Evolutionary conservation across 2,797 vertebrate genomes (phyloP).

Genomic region (Poeciliopsis turneri): DNA sequence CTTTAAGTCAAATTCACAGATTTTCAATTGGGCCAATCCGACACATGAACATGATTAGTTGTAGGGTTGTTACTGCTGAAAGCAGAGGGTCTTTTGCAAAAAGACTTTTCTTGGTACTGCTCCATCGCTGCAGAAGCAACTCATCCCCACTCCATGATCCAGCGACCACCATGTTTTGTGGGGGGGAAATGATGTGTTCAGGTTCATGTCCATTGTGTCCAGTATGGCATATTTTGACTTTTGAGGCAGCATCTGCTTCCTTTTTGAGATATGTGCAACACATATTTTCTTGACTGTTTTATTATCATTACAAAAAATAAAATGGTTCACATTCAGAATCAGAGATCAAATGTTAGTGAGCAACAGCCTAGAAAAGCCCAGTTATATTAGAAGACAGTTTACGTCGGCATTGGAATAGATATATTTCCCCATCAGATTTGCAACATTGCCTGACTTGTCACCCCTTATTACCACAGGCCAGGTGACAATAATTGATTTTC

Average conservation of each 20-base stretch:
- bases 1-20: not conserved
- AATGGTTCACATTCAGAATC: not conserved
- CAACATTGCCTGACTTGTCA: constrained; percentile 1
- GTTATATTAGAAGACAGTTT: not conserved
- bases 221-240: not conserved
- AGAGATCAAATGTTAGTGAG: not conserved
- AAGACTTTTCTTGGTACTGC: not conserved
- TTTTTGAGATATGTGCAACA: not conserved
- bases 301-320: not conserved
- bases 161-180: not conserved
- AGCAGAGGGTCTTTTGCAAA: not conserved
- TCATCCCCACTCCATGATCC: not conserved
- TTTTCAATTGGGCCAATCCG: not conserved
- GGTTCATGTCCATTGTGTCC: not conserved
- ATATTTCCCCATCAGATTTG: not conserved
- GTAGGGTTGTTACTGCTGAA: not conserved
- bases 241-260: not conserved
- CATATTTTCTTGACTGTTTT: not conserved
- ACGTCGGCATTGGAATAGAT: constrained; percentile 1
- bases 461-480: constrained; percentile 28
- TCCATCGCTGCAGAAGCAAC: not conserved
- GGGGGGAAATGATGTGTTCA: not conserved
- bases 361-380: not conserved
- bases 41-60: not conserved
- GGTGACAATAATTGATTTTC: constrained; percentile 1